Percentiles rank a stretch among this genome's conserved stretches.
Evolutionary conservation across 2,113 vertebrate genomes (phyloP).

Genomic region (Oxygymnocypris stewartii): DNA sequence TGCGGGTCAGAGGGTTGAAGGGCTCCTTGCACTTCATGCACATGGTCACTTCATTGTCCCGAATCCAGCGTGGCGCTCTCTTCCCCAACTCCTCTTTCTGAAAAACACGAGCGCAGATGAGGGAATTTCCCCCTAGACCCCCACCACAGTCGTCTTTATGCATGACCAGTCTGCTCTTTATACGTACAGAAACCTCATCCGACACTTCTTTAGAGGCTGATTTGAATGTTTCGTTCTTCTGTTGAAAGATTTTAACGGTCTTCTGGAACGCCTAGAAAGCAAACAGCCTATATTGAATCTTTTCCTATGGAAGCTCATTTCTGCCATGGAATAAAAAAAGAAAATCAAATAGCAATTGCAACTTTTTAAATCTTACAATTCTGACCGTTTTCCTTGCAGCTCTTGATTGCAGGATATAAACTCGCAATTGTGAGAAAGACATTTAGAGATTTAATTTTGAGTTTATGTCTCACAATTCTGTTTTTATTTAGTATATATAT

Average conservation of each 20-base stretch:
- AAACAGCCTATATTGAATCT: not conserved
- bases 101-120: conserved; percentile 16
- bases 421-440: too few species aligned
- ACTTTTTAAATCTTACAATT: not conserved
- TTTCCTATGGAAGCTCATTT: not conserved
- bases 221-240: conserved; percentile 91
- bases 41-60: conserved; percentile 91
- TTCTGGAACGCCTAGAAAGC: conserved; percentile 79
- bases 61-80: conserved; percentile 90
- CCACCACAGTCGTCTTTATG: not conserved
- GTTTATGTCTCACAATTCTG: not conserved
- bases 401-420: too few species aligned
- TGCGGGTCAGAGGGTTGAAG: conserved; percentile 87
- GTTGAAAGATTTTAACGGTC: conserved; percentile 84
- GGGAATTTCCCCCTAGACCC: not conserved
- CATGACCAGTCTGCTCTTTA: not conserved
- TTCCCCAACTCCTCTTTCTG: conserved; percentile 86
- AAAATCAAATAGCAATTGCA: not conserved
- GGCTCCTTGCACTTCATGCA: conserved; percentile 93
- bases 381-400: not conserved
- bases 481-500: too few species aligned
- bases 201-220: conserved; percentile 82
- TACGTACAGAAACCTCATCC: conserved; percentile 85
- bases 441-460: too few species aligned
- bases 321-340: not conserved